A percentile compares a stretch with the other conserved stretches of the same genome.
phyloP scores from a whole-genome alignment of 2,113 vertebrate species.

The Tragelaphus buxtoni region DNA sequence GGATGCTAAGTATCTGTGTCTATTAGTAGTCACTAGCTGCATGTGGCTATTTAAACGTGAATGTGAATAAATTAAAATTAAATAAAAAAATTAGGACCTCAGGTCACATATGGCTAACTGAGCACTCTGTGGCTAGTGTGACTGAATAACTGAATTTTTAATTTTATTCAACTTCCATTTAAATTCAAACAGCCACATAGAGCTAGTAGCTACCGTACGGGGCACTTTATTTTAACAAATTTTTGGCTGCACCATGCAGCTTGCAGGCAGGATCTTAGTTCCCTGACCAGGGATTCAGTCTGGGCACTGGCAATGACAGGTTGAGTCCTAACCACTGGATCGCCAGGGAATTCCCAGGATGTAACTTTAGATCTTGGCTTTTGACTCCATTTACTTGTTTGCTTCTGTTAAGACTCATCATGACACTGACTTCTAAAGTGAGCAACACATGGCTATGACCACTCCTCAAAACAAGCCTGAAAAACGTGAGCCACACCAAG shows the following conservation, averaged over 20 bases:
- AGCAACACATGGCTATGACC: background rate
- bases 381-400: background rate
- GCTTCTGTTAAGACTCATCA: slow-evolving; percentile 7
- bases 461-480: background rate
- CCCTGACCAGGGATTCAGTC: background rate
- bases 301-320: background rate
- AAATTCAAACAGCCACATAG: background rate
- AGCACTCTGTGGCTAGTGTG: background rate
- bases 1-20: background rate
- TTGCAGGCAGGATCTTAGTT: background rate
- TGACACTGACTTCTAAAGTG: background rate
- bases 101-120: background rate
- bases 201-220: background rate
- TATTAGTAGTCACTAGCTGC: background rate
- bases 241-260: background rate
- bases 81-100: background rate
- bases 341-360: background rate
- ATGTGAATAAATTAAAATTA: background rate
- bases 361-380: background rate
- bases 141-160: background rate
- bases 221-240: background rate
- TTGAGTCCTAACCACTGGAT: background rate
- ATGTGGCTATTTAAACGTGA: background rate
- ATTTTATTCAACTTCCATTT: slow-evolving; percentile 26
- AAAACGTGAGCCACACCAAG: background rate